Conservation (phyloP, 1,140 invertebrate species). For the Yoshiicerus persimilis region DNA sequence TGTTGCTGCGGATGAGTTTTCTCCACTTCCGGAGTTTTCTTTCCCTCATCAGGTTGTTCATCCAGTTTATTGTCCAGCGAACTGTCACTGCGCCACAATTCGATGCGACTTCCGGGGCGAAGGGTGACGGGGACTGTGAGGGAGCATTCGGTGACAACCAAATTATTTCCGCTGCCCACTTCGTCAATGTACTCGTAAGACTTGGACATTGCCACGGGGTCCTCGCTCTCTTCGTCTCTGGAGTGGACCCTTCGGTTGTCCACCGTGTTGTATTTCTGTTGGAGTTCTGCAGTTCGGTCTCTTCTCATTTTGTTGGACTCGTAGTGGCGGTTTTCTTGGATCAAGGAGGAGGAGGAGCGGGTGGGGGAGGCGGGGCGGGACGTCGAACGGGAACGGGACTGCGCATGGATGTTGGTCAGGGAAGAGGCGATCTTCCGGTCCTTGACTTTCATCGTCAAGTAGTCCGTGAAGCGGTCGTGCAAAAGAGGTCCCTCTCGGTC, state of each 20-base stretch:
- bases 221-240: neutral
- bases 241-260: neutral
- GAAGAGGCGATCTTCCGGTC: neutral
- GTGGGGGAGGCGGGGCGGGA: neutral
- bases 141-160: neutral
- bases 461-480: constrained; percentile 32
- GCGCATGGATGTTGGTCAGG: neutral
- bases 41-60: neutral
- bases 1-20: neutral
- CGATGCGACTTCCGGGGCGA: neutral
- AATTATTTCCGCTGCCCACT: neutral
- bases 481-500: neutral
- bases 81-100: neutral
- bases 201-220: neutral
- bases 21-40: neutral
- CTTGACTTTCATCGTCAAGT: constrained; percentile 28
- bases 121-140: neutral
- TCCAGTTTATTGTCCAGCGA: neutral
- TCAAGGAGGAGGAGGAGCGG: neutral
- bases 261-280: neutral
- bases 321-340: neutral
- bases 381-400: neutral
- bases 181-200: neutral
- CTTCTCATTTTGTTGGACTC: neutral
- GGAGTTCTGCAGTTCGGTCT: neutral